These are phyloP conservation scores for Coregonus sp. DNA, from an alignment of 2,797 vertebrate genomes.

Conservation along the genomic window DNA sequence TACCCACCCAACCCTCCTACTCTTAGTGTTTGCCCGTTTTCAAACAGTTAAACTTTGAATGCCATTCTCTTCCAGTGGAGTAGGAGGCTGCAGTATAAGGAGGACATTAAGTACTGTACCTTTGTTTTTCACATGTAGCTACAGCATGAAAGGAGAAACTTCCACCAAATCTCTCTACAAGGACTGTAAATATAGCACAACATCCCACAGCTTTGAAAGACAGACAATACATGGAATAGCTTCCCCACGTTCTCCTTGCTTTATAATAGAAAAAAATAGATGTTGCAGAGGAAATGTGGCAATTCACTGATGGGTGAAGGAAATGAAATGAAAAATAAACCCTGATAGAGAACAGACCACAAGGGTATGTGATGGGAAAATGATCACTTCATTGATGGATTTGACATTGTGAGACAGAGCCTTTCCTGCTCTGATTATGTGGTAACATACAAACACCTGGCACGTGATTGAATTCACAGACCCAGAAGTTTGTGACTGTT, in stretches of 20 bases:
- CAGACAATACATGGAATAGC: not conserved
- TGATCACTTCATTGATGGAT: not conserved
- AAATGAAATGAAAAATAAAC: not conserved
- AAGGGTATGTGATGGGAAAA: not conserved
- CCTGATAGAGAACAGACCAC: not conserved
- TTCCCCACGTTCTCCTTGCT: not conserved
- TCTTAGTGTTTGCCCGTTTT: constrained; percentile 33
- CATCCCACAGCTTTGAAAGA: not conserved
- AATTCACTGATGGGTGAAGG: not conserved
- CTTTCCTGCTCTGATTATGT: not conserved
- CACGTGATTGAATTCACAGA: not conserved
- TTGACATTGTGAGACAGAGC: not conserved
- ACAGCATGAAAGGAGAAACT: constrained; percentile 22
- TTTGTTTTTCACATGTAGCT: constrained; percentile 22
- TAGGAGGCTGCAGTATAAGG: constrained; percentile 20
- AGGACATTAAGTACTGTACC: constrained; percentile 31
- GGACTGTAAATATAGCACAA: not conserved
- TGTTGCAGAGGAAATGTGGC: not conserved
- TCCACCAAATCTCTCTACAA: constrained; percentile 13
- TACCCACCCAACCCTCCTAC: constrained; percentile 14
- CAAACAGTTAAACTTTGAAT: constrained; percentile 25
- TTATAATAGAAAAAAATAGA: not conserved
- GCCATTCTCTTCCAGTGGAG: constrained; percentile 9
- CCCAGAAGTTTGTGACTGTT: not conserved
- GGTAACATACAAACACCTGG: not conserved